phyloP scores from a whole-genome alignment of 2,888 invertebrate genomes.

The Dryadula phaetusa region DNA sequence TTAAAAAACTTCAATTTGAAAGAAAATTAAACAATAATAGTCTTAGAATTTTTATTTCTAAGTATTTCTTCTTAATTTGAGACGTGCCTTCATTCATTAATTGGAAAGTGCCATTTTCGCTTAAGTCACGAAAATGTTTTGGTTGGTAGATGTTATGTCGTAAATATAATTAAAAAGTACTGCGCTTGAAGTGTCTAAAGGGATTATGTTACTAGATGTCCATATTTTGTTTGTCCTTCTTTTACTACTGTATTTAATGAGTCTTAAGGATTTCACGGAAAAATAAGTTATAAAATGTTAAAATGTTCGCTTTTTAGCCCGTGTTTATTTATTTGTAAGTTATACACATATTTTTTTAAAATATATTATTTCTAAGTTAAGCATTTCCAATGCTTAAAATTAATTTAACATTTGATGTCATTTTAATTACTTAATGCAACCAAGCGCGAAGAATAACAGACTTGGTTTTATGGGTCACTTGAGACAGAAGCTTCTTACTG shows the following conservation, averaged over 20 bases:
- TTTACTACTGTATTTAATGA: background rate
- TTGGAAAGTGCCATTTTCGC: background rate
- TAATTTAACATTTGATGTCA: background rate
- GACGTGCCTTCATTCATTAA: background rate
- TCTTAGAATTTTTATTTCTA: background rate
- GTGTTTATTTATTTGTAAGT: background rate
- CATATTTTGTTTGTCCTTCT: background rate
- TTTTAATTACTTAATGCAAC: slow-evolving; percentile 16
- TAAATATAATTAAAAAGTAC: background rate
- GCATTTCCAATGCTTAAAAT: background rate
- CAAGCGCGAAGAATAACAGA: slow-evolving; percentile 21
- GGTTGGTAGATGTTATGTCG: background rate
- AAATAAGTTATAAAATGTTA: background rate
- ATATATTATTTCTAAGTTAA: background rate
- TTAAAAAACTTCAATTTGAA: background rate
- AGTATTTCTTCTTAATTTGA: background rate
- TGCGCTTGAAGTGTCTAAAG: background rate
- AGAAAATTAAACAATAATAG: background rate
- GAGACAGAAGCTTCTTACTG: slow-evolving; percentile 48
- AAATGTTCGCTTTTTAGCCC: background rate
- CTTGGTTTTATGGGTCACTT: slow-evolving; percentile 50
- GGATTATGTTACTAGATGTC: background rate
- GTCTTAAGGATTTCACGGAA: background rate
- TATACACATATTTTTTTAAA: background rate
- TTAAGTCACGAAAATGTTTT: background rate